These are phyloP conservation scores for Globicephala melas DNA, from an alignment of 2,113 vertebrate genomes.

Conservation along the genomic window DNA sequence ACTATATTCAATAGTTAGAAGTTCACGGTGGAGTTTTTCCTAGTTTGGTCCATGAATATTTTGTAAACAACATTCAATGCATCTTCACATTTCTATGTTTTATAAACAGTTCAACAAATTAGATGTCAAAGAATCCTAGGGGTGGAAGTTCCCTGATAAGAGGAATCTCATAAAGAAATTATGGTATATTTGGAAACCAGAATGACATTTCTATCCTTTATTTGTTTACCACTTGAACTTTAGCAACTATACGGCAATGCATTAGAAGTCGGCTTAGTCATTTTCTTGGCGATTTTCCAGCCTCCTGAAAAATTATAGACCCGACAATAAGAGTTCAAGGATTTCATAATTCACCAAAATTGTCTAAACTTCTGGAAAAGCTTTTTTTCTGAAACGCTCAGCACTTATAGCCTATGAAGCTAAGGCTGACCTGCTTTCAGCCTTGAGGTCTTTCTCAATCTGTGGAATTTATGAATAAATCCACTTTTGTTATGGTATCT, in stretches of 20 bases:
- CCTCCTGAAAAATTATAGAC: conserved; percentile 70
- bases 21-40: conserved; percentile 51
- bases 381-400: conserved; percentile 34
- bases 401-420: conserved; percentile 58
- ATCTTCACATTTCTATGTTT: conserved; percentile 77
- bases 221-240: conserved; percentile 72
- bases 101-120: conserved; percentile 76
- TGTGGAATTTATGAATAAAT: conserved; percentile 68
- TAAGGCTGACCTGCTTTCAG: conserved; percentile 51
- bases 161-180: conserved; percentile 76
- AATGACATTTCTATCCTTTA: conserved; percentile 76
- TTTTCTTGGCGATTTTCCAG: conserved; percentile 74
- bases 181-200: conserved; percentile 69
- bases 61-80: conserved; percentile 74
- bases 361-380: conserved; percentile 50
- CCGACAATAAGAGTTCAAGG: conserved; percentile 73
- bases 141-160: conserved; percentile 75
- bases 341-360: conserved; percentile 75
- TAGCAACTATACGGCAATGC: conserved; percentile 60
- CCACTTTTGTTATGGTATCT: neutral
- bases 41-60: conserved; percentile 62
- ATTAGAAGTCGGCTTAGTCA: conserved; percentile 70
- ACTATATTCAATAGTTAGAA: conserved; percentile 48
- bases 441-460: conserved; percentile 33
- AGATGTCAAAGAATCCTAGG: conserved; percentile 69